These are phyloP conservation scores for Ardeotis arabs DNA, from an alignment of 2,113 vertebrate genomes.

Conservation along the genomic window DNA sequence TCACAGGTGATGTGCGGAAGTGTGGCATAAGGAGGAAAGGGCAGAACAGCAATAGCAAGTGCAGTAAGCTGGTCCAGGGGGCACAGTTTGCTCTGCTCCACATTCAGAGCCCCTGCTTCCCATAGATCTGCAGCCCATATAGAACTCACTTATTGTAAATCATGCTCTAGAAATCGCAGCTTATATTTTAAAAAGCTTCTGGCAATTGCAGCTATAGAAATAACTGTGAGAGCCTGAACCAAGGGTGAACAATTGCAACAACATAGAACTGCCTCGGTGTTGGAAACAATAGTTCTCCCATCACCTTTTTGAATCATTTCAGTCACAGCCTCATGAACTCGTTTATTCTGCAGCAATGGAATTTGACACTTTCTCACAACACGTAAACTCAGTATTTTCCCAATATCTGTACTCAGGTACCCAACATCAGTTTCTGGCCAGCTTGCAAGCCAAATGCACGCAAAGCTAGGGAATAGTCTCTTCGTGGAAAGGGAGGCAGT, in stretches of 20 bases:
- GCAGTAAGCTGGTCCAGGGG: not conserved
- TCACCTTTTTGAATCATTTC: not conserved
- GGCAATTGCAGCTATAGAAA: not conserved
- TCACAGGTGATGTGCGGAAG: rapidly evolving
- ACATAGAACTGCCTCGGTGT: not conserved
- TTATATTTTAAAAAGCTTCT: not conserved
- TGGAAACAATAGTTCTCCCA: not conserved
- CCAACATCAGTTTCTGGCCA: not conserved
- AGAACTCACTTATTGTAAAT: not conserved
- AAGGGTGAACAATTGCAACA: not conserved
- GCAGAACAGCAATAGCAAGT: not conserved
- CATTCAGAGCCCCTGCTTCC: not conserved
- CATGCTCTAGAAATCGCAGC: rapidly evolving
- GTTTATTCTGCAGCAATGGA: not conserved
- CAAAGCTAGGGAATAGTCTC: not conserved
- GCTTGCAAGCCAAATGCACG: not conserved
- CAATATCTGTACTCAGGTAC: not conserved
- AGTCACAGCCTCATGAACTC: not conserved
- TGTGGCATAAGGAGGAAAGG: not conserved
- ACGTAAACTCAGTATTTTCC: not conserved
- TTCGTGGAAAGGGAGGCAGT: not conserved
- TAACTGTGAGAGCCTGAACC: not conserved
- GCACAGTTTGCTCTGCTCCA: not conserved
- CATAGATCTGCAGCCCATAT: not conserved
- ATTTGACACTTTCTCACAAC: not conserved